Base-by-base conservation (phyloP, 2,797 vertebrate genomes). In the Oceanodroma leucorhoa region DNA sequence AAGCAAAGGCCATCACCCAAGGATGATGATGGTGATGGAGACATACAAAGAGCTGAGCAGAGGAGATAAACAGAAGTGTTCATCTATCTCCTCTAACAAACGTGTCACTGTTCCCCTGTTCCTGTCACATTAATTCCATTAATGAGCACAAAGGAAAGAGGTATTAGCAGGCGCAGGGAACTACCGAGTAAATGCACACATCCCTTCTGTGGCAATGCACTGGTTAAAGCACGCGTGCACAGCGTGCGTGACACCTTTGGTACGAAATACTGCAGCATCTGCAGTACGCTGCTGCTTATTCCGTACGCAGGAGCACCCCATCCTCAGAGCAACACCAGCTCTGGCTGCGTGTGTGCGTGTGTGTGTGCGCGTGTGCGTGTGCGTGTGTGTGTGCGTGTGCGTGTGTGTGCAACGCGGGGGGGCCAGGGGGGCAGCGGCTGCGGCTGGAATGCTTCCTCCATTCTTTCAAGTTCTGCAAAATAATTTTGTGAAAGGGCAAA, bases 311-410 rank as follows among this genome's bases (percentile, higher is more conserved):
- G 60, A 77, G 38, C 53, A 26, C 5, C 43, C 22, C 24, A 27
- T 26, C 36, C 24, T 32, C 40, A 10, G 41, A 36, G 41, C 57
- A 51, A 17, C 15, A 19, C 8, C 67, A 48, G 77, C 54, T 41
- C 50, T 5, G 51, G 23, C n/a, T 8, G 36, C 3, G 2, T 5
- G 9, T 1, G 7, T 1, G n/a, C n/a, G n/a, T 2, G 8, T 1
- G 22, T 7, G 23, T 6, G 36, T 1, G 11, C 11, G 38, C 11
- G 38, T 13, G 38, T 13, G 36, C 9, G 7, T 36, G 36, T 36
- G 36, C 9, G 36, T 36, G 7, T 36, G 36, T 36, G 36, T 8
- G 36, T 3, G 2, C 5, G 9, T 1, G 7, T 1, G 21, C 5
- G 23, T 8, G 30, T 1, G 11, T 5, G 32, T 8, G 55, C 5